Evolutionary conservation across 2,113 vertebrate genomes (phyloP).

Genomic region (Petrocephalus microphthalmus): DNA sequence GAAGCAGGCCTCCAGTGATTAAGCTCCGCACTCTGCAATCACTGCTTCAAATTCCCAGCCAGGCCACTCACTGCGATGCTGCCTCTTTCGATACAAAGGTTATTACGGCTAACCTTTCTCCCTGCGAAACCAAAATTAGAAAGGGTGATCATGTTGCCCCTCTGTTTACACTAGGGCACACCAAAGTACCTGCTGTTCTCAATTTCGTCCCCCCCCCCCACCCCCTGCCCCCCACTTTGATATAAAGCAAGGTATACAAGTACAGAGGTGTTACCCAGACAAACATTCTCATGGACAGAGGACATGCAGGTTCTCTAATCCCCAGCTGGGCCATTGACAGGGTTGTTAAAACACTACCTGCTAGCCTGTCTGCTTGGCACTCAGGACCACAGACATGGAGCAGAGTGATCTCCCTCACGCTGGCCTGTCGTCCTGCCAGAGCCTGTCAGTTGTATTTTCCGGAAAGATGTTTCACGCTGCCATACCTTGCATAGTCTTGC

Average conservation of each 20-base stretch:
- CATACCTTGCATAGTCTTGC: not conserved
- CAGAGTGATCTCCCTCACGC: not conserved
- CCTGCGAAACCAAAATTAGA: not conserved
- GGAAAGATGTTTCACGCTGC: not conserved
- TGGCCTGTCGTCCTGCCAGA: not conserved
- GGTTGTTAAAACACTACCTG: not conserved
- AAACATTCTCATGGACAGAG: not conserved
- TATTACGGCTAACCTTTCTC: not conserved
- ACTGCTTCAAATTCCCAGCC: not conserved
- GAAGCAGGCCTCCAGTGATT: constrained; percentile 21
- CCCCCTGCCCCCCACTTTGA: not conserved
- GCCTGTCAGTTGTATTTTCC: not conserved
- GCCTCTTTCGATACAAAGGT: not conserved
- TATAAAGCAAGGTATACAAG: not conserved
- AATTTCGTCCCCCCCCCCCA: not conserved
- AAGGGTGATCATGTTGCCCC: not conserved
- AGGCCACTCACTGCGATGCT: not conserved
- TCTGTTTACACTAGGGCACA: not conserved
- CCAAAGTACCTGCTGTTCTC: not conserved
- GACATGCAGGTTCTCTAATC: not conserved
- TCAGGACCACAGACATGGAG: not conserved
- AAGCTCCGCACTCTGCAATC: constrained; percentile 13
- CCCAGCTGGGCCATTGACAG: not conserved
- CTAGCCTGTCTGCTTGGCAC: not conserved
- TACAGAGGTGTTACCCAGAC: not conserved